These are phyloP conservation scores for Neopelma chrysocephalum DNA, from an alignment of 2,797 vertebrate genomes.

Conservation along the genomic window DNA sequence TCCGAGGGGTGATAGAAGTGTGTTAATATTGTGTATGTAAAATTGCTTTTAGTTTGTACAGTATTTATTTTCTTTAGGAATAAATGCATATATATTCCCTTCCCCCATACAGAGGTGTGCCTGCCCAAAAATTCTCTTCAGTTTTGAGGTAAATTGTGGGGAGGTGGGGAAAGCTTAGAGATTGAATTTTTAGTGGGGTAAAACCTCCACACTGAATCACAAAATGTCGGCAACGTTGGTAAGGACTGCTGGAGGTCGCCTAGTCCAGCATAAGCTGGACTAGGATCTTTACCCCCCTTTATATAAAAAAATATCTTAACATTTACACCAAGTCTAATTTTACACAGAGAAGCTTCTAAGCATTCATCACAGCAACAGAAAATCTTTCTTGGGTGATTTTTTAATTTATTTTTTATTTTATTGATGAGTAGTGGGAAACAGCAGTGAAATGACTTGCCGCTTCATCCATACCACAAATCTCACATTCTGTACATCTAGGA, in stretches of 20 bases:
- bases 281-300: fast-evolving
- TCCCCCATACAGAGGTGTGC: too few relatives aligned
- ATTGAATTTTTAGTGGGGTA: too few relatives aligned
- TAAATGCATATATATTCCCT: too few relatives aligned
- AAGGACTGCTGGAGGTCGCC: background rate
- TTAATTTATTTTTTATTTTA: background rate
- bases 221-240: background rate
- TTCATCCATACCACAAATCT: background rate
- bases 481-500: background rate
- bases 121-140: too few relatives aligned
- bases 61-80: too few relatives aligned
- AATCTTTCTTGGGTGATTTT: background rate
- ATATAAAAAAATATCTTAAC: background rate
- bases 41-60: too few relatives aligned
- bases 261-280: background rate
- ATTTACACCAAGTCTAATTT: background rate
- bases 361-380: background rate
- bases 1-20: too few relatives aligned
- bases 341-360: background rate
- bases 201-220: too few relatives aligned
- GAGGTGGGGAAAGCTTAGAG: too few relatives aligned
- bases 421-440: background rate
- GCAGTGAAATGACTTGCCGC: background rate
- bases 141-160: too few relatives aligned
- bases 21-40: too few relatives aligned